Evolutionary conservation across 2,888 invertebrate species (phyloP).

Genomic region (Tromatobia lineatoria): DNA sequence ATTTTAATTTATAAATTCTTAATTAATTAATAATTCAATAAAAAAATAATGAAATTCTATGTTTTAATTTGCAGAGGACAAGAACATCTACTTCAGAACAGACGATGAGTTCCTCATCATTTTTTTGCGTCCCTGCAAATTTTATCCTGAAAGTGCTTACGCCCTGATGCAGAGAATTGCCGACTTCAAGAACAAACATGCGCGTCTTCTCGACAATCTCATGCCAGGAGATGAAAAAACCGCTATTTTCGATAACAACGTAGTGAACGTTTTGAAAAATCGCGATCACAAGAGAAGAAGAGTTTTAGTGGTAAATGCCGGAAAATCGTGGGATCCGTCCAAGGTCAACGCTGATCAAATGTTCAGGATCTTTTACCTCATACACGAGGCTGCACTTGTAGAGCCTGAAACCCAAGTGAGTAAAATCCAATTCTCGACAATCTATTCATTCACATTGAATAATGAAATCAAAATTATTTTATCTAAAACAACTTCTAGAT

Average conservation of each 20-base stretch:
- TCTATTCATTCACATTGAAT: background rate
- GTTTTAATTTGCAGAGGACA: conserved; percentile 86
- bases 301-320: conserved; percentile 91
- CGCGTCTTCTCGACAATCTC: conserved; percentile 88
- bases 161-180: conserved; percentile 93
- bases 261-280: conserved; percentile 92
- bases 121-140: conserved; percentile 93
- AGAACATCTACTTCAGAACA: conserved; percentile 89
- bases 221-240: conserved; percentile 89
- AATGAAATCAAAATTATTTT: background rate
- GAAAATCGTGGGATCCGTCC: conserved; percentile 92
- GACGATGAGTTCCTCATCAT: conserved; percentile 93
- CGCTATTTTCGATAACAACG: conserved; percentile 90
- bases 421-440: background rate
- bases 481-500: background rate
- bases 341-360: conserved; percentile 91
- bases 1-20: background rate
- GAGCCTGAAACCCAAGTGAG: conserved; percentile 91
- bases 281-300: conserved; percentile 92
- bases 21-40: background rate
- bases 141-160: conserved; percentile 93
- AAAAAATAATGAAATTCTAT: background rate
- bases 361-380: conserved; percentile 92
- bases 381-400: conserved; percentile 92
- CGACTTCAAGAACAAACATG: conserved; percentile 91